phyloP scores from a whole-genome alignment of 2,113 vertebrate species.

The Pituophis catenifer region DNA sequence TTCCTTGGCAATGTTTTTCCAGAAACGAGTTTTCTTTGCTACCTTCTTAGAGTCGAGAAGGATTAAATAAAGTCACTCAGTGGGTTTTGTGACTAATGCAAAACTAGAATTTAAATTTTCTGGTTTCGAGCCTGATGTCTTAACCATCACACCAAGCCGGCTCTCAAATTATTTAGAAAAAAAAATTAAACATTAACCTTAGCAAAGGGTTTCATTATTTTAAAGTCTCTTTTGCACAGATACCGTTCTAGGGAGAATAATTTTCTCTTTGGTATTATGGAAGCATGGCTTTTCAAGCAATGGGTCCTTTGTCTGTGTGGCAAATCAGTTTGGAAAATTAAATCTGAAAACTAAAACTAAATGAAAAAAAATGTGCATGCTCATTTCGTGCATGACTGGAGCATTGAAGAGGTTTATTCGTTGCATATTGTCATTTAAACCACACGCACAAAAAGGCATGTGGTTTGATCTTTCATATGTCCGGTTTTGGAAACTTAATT shows the following conservation, averaged over 20 bases:
- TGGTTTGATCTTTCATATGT: not conserved
- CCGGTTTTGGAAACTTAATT: constrained; percentile 4
- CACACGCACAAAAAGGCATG: not conserved
- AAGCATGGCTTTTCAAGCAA: not conserved
- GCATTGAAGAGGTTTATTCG: not conserved
- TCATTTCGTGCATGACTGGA: not conserved
- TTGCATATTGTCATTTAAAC: not conserved
- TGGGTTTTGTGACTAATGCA: not conserved
- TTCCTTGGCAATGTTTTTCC: not conserved
- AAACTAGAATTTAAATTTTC: not conserved
- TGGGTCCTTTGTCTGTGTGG: not conserved
- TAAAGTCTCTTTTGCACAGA: not conserved
- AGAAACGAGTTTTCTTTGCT: not conserved
- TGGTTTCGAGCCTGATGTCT: not conserved
- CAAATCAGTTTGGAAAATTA: not conserved
- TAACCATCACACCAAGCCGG: not conserved
- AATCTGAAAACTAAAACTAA: not conserved
- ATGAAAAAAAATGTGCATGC: not conserved
- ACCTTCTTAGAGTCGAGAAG: not conserved
- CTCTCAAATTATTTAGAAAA: not conserved
- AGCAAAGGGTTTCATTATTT: not conserved
- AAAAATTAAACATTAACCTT: not conserved
- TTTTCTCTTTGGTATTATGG: not conserved
- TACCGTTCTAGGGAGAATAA: not conserved
- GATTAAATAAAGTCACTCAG: not conserved